Evolutionary conservation across 2,888 invertebrate species (phyloP).

Genomic region (Coelinius sp.): DNA sequence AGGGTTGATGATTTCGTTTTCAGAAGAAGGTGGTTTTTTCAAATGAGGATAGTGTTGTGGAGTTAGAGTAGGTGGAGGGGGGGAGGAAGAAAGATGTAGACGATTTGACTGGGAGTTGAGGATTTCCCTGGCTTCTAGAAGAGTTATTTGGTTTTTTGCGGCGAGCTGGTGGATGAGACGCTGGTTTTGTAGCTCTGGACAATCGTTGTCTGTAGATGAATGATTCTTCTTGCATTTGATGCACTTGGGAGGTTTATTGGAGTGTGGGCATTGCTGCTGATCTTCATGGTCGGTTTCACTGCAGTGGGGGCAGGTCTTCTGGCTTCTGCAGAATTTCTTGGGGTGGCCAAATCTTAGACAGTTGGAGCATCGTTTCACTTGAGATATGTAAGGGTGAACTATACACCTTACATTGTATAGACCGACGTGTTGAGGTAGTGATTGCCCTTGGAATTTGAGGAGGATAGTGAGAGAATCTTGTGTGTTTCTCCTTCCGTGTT

Average conservation of each 20-base stretch:
- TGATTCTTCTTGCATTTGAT: background rate
- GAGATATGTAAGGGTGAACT: background rate
- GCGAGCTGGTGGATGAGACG: background rate
- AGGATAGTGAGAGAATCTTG: background rate
- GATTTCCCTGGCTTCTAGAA: background rate
- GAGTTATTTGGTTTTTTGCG: background rate
- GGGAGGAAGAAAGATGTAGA: too few species aligned
- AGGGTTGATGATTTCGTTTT: too few species aligned
- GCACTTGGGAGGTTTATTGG: background rate
- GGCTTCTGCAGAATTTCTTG: background rate
- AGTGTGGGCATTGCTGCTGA: background rate
- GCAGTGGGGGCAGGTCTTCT: background rate
- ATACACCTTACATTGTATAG: background rate
- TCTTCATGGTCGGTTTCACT: background rate
- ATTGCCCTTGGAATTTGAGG: background rate
- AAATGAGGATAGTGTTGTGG: too few species aligned
- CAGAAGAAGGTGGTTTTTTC: too few species aligned
- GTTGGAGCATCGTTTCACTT: background rate
- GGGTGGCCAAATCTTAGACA: conserved; percentile 1
- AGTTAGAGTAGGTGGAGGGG: too few species aligned
- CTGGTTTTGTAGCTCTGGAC: background rate
- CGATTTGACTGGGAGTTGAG: too few species aligned
- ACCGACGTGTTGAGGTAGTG: background rate
- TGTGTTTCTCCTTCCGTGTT: too few species aligned
- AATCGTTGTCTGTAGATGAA: background rate